phyloP scores from a whole-genome alignment of 2,888 invertebrate species.

The Teinopalpus imperialis region DNA sequence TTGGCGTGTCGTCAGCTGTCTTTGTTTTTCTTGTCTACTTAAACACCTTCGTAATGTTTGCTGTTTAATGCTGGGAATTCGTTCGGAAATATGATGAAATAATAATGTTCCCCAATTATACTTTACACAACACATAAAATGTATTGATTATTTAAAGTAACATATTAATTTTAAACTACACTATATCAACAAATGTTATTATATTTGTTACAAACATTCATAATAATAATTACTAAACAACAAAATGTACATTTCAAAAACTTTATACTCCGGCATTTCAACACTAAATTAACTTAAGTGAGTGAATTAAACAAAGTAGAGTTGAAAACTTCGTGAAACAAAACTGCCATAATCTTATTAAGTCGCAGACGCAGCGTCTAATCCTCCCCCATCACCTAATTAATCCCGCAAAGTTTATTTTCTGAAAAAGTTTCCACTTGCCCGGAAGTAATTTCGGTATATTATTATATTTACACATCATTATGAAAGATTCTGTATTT shows the following conservation, averaged over 20 bases:
- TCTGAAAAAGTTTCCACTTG: constrained; percentile 77
- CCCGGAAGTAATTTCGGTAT: constrained; percentile 77
- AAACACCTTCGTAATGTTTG: constrained; percentile 29
- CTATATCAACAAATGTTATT: no score
- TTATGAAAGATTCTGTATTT: no score
- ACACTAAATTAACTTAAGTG: constrained; percentile 36
- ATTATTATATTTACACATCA: no score
- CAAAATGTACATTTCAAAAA: neutral
- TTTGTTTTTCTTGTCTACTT: constrained; percentile 53
- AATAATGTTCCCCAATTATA: no score
- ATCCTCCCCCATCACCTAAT: constrained; percentile 80
- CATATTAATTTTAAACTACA: no score
- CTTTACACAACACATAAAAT: no score
- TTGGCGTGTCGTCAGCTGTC: constrained; percentile 44
- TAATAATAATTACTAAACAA: no score
- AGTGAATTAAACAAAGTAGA: constrained; percentile 74
- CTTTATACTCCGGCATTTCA: neutral
- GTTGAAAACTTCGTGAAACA: constrained; percentile 72
- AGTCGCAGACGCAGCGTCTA: constrained; percentile 71
- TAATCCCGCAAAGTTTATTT: constrained; percentile 77
- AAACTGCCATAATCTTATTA: constrained; percentile 80
- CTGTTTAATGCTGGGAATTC: constrained; percentile 21
- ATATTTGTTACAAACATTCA: no score
- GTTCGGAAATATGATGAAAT: no score
- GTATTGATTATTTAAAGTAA: no score